Conservation (phyloP, 2,797 vertebrate genomes). For the Antennarius maculatus region DNA sequence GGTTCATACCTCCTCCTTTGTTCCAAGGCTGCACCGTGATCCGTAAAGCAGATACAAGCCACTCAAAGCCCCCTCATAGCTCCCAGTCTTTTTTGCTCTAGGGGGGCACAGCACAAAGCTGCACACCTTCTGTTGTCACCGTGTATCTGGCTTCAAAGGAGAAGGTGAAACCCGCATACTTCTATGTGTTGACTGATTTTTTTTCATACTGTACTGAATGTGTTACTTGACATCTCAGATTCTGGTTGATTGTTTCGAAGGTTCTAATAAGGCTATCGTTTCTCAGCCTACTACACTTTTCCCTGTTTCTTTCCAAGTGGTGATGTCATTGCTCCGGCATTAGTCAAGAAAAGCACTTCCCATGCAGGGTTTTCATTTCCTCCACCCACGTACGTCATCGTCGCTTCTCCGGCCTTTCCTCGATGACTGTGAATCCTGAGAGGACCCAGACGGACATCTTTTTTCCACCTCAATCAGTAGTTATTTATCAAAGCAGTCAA, state of each 20-base stretch:
- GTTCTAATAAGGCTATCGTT: slow-evolving; percentile 4
- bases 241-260: background rate
- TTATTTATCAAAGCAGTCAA: slow-evolving; percentile 32
- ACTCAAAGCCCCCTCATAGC: slow-evolving; percentile 68
- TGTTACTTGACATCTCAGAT: background rate
- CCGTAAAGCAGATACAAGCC: slow-evolving; percentile 66
- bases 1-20: slow-evolving; percentile 76
- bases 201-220: background rate
- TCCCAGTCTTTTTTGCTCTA: slow-evolving; percentile 56
- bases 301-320: slow-evolving; percentile 27
- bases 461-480: slow-evolving; percentile 9
- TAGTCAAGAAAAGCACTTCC: slow-evolving; percentile 65
- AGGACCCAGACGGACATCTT: too few species aligned
- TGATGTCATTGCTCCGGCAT: slow-evolving; percentile 73
- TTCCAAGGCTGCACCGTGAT: slow-evolving; percentile 63
- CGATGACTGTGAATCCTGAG: too few species aligned
- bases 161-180: slow-evolving; percentile 48
- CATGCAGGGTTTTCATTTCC: slow-evolving; percentile 65
- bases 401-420: slow-evolving; percentile 43
- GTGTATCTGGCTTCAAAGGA: slow-evolving; percentile 55
- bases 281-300: slow-evolving; percentile 36
- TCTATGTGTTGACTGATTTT: background rate
- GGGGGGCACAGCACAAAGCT: slow-evolving; percentile 61
- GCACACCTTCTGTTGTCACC: slow-evolving; percentile 42
- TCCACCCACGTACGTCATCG: slow-evolving; percentile 50